These are phyloP conservation scores for Argyresthia goedartella DNA, from an alignment of 2,888 invertebrate genomes.

Conservation along the genomic window DNA sequence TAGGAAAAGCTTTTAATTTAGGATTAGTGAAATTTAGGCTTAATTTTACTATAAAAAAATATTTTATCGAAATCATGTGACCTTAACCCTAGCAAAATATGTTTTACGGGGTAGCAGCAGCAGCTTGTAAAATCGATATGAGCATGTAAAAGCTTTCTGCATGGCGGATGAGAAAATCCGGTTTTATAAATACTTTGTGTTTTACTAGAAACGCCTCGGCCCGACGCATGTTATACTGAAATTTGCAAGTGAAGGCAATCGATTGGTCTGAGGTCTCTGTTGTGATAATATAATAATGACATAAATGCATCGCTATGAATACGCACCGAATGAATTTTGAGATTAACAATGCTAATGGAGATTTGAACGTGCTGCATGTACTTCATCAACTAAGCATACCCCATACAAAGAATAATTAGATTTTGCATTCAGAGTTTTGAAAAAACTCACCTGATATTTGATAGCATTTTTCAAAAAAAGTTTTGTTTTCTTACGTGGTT, in stretches of 20 bases:
- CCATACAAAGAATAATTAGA: constrained; percentile 37
- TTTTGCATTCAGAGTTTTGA: constrained; percentile 39
- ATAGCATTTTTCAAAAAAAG: constrained; percentile 2
- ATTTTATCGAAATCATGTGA: no score
- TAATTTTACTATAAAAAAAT: no score
- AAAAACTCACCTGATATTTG: constrained; percentile 19
- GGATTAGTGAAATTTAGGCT: no score
- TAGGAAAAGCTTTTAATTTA: no score
- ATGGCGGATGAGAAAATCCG: constrained; percentile 63
- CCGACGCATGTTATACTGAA: constrained; percentile 60
- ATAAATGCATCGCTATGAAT: constrained; percentile 31
- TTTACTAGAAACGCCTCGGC: constrained; percentile 64
- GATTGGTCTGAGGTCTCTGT: constrained; percentile 13
- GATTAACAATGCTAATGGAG: constrained; percentile 30
- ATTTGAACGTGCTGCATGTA: constrained; percentile 60
- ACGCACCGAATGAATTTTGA: constrained; percentile 36
- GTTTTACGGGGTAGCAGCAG: neutral
- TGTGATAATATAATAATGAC: neutral
- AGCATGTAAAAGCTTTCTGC: constrained; percentile 69
- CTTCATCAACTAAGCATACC: constrained; percentile 48
- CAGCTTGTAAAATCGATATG: constrained; percentile 30
- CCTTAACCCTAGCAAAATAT: neutral
- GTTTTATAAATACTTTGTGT: constrained; percentile 58
- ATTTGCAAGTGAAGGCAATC: constrained; percentile 33
- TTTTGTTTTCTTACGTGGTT: constrained; percentile 10